These are phyloP conservation scores for Deladenus siricidicola DNA, from an alignment of 2,888 invertebrate species.

Conservation along the genomic window DNA sequence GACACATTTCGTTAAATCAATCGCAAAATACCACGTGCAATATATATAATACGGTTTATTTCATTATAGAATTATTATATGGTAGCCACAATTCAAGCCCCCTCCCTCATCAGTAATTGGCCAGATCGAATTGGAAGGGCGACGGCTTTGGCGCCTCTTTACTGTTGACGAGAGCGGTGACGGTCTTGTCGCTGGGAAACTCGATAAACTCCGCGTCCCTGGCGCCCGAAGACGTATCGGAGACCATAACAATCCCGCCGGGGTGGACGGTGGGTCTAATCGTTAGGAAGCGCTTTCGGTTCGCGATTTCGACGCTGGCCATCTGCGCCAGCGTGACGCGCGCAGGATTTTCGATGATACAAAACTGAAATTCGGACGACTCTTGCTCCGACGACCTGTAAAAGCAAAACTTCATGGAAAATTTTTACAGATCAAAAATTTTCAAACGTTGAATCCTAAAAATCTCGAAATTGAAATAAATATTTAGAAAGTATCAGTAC, in stretches of 20 bases:
- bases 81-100: too few relatives aligned
- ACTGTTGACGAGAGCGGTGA: slow-evolving; percentile 7
- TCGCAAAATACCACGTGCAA: too few relatives aligned
- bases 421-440: too few relatives aligned
- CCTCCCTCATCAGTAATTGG: too few relatives aligned
- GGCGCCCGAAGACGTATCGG: slow-evolving; percentile 71
- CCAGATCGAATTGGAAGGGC: not conserved
- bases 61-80: too few relatives aligned
- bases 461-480: too few relatives aligned
- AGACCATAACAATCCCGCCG: slow-evolving; percentile 86
- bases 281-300: slow-evolving; percentile 69
- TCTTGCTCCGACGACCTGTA: slow-evolving; percentile 60
- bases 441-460: too few relatives aligned
- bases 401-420: too few relatives aligned
- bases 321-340: slow-evolving; percentile 83
- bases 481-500: too few relatives aligned
- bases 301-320: slow-evolving; percentile 63
- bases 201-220: slow-evolving; percentile 54
- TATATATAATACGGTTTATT: too few relatives aligned
- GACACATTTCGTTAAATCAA: too few relatives aligned
- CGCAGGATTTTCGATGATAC: slow-evolving; percentile 86
- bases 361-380: slow-evolving; percentile 77
- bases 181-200: too few relatives aligned
- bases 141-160: not conserved
- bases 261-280: slow-evolving; percentile 70